Conservation (phyloP, 2,797 vertebrate species). For the Sebastolobus altivelis region DNA sequence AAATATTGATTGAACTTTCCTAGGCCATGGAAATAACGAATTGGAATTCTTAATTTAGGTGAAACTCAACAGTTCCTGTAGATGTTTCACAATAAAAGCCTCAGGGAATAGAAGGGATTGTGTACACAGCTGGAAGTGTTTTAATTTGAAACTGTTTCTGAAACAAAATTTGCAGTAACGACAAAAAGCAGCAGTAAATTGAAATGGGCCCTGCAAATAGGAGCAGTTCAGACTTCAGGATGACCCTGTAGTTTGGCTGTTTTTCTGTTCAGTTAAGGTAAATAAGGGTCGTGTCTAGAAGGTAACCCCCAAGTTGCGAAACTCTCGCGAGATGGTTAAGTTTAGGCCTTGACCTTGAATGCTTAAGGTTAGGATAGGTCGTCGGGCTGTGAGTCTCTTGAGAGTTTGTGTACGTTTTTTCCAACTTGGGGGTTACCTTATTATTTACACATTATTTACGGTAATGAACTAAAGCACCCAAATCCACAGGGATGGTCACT, state of each 20-base stretch:
- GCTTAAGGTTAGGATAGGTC: too few species aligned
- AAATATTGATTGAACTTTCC: too few species aligned
- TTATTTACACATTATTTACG: too few species aligned
- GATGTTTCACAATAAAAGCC: constrained; percentile 18
- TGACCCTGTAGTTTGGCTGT: background rate
- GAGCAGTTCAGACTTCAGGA: background rate
- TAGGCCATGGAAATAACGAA: too few species aligned
- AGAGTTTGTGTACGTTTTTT: too few species aligned
- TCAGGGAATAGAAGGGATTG: background rate
- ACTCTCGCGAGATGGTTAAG: too few species aligned
- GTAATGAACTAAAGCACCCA: background rate
- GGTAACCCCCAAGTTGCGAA: too few species aligned
- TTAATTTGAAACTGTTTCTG: background rate
- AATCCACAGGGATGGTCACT: background rate
- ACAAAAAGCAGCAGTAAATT: background rate
- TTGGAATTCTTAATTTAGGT: too few species aligned
- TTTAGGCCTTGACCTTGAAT: too few species aligned
- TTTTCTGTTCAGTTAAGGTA: background rate
- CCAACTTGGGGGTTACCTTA: too few species aligned
- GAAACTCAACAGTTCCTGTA: background rate
- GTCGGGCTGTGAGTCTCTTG: too few species aligned
- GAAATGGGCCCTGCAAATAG: background rate
- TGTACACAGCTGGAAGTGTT: background rate
- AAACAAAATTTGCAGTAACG: background rate
- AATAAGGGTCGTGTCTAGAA: too few species aligned